Evolutionary conservation across 2,113 vertebrate genomes (phyloP), one percentile per base, ranked within the genome.

Genomic region (Salvelinus alpinus): DNA sequence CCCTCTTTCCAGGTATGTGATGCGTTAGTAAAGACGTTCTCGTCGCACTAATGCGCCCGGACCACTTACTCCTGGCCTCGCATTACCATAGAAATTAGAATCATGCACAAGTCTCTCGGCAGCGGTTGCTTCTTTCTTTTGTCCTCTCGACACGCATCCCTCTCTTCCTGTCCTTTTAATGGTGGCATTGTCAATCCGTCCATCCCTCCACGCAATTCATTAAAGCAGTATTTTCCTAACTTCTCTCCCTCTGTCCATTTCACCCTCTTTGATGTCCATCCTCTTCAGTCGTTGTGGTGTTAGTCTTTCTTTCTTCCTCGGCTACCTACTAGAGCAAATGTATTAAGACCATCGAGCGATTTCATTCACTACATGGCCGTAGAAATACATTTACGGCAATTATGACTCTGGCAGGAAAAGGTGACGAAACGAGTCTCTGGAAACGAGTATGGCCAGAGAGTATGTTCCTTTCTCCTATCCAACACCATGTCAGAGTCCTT

Each of bases 81-180:
- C 75, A 92, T 93, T 92, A 88, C 84, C 91, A 93, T 91, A 91
- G 87, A 92, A 92, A 93, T 93, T 88, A 91, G 89, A 92, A 88
- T 85, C 91, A 92, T 92, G 92, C 73, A 82, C 80, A 91, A 91
- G 86, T 91, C 89, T 79, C 81, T 82, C 70, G 75, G 81, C 64
- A 18, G 76, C 5, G 74, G 91, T 88, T 86, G 75, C 71, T 74
- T 70, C 29, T 57, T 27, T 24, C 47, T 2, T 18, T 12, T 27
- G 59, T 70, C 60, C 38, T 64, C 64, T 71, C 20, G 51, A 68
- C 54, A 11, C 11, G 38, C 11, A 25, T 44, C 24, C 29, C 14
- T n/a, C 70, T 57, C 48, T 75, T 38, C 64, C 48, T 51, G 65
- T 81, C 60, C 70, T 88, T 78, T 77, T 44, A 54, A 51, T 29